Base-by-base conservation (phyloP, 2,113 vertebrate genomes). In the Vulpes lagopus region DNA sequence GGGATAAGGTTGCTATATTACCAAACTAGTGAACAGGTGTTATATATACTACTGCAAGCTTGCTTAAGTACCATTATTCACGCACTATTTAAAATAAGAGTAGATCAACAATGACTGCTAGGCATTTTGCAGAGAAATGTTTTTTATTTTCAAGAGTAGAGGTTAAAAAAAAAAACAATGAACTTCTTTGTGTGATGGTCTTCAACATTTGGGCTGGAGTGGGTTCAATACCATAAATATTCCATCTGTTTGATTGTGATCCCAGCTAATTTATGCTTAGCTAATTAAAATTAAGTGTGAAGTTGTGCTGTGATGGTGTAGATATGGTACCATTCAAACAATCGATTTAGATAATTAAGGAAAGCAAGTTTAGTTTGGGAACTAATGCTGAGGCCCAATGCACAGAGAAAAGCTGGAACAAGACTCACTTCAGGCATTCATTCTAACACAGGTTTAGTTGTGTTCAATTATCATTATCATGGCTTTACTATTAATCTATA, bases 241-340 rank as follows among this genome's bases (percentile, higher is more conserved):
- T 59, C 97, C 97, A 97, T 96, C 96, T 98, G 96, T 67, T 94
- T 78, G 15, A 89, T 87, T 96, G n/a, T 22, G 23, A 96, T 79
- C 22, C 19, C 27, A 94, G n/a, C 60, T 91, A 88, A 80, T 85
- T 96, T 95, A 86, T 91, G 76, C 51, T 92, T 88, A 91, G 69
- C 94, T 97, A 97, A 97, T 98, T 96, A 97, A 97, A 98, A 96
- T 85, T 79, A 97, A 98, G 83, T 96, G 74, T 82, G 73, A 84
- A 96, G 11, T 91, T 92, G 49, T 71, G 69, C 64, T 83, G 11
- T 91, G 88, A 78, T 51, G 91, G 38, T 89, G 53, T 91, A 92
- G 87, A 79, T 79, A 92, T 91, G 9, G 14, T 5, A 2, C 67
- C 74, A 97, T 96, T 96, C 49, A 96, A 92, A 96, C 64, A 98